phyloP scores from a whole-genome alignment of 2,797 vertebrate genomes.

The Austrolebias charrua region DNA sequence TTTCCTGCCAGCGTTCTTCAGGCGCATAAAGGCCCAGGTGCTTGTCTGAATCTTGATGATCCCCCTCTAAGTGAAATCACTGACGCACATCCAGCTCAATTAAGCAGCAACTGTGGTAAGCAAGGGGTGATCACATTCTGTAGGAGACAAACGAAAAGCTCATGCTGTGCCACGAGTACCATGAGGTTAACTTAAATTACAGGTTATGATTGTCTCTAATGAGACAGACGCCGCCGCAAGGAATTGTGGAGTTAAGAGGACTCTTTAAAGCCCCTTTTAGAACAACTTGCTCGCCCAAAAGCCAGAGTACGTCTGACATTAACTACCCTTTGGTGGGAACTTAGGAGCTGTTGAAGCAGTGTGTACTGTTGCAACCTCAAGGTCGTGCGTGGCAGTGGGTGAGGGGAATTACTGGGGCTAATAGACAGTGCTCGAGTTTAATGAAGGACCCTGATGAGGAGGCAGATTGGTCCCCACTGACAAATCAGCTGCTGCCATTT shows the following conservation, averaged over 20 bases:
- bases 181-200: slow-evolving; percentile 35
- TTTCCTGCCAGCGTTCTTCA: slow-evolving; percentile 72
- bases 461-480: slow-evolving; percentile 54
- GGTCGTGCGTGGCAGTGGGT: slow-evolving; percentile 49
- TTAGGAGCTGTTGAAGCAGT: slow-evolving; percentile 36
- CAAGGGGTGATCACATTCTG: slow-evolving; percentile 45
- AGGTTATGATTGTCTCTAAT: slow-evolving; percentile 44
- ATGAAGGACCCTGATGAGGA: slow-evolving; percentile 68
- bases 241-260: slow-evolving; percentile 16
- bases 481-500: slow-evolving; percentile 61
- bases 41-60: slow-evolving; percentile 76
- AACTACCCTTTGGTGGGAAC: slow-evolving; percentile 27
- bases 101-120: slow-evolving; percentile 55
- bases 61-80: slow-evolving; percentile 71
- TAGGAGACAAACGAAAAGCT: slow-evolving; percentile 36
- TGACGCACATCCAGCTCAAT: slow-evolving; percentile 69
- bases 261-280: slow-evolving; percentile 31
- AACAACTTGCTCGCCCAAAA: slow-evolving; percentile 16
- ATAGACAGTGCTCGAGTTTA: slow-evolving; percentile 64
- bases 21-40: slow-evolving; percentile 76
- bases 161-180: slow-evolving; percentile 29
- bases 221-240: slow-evolving; percentile 14
- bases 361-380: slow-evolving; percentile 54
- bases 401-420: slow-evolving; percentile 58
- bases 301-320: slow-evolving; percentile 28